phyloP scores from a whole-genome alignment of 53 echinoderm and acorn worm species.

The Astropecten irregularis region DNA sequence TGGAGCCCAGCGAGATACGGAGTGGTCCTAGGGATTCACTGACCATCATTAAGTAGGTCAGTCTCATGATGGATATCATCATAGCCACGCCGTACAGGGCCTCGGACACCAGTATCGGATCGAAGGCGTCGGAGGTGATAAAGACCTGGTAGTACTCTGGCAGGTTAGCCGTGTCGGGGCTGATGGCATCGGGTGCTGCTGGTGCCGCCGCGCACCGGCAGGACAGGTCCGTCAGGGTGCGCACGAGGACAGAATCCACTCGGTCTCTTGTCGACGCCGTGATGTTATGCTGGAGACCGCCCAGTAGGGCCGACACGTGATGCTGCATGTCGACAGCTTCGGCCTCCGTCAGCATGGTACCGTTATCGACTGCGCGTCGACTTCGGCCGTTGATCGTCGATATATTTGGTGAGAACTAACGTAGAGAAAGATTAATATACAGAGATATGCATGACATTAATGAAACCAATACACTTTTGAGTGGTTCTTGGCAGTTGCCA shows the following conservation, averaged over 20 bases:
- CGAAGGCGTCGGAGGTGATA: neutral
- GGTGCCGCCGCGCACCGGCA: neutral
- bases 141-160: neutral
- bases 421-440: no score
- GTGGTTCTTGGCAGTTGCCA: no score
- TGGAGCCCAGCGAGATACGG: constrained; percentile 71
- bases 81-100: constrained; percentile 71
- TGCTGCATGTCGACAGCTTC: neutral
- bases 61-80: constrained; percentile 62
- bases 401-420: neutral
- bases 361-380: neutral
- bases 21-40: constrained; percentile 75
- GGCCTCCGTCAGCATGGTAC: neutral
- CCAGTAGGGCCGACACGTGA: constrained; percentile 3
- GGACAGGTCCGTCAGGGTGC: neutral
- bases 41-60: constrained; percentile 62
- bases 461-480: no score
- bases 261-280: neutral
- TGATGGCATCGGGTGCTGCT: neutral
- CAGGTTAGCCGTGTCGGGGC: neutral
- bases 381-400: neutral
- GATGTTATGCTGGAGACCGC: neutral
- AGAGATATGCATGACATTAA: no score
- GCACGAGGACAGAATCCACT: neutral
- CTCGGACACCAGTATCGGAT: constrained; percentile 61